Conservation (phyloP, 2,888 invertebrate genomes). For the Athripsodes cinereus region DNA sequence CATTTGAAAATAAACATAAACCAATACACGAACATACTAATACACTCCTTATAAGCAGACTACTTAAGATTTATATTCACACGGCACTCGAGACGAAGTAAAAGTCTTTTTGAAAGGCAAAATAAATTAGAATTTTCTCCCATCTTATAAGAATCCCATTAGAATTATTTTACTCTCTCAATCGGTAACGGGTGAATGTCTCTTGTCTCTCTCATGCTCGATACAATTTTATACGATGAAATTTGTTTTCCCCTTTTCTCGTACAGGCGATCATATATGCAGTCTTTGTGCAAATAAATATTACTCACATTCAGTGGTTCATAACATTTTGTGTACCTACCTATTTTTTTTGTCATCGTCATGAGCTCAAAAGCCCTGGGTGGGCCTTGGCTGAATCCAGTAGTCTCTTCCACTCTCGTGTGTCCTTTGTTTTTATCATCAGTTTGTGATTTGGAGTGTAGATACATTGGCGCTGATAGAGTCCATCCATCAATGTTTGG, state of each 20-base stretch:
- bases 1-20: background rate
- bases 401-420: no score
- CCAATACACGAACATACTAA: background rate
- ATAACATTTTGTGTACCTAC: background rate
- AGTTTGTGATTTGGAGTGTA: no score
- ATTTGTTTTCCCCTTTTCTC: constrained; percentile 12
- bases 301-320: background rate
- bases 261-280: constrained; percentile 18
- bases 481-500: no score
- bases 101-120: background rate
- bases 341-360: no score
- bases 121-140: constrained; percentile 19
- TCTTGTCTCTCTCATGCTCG: constrained; percentile 10
- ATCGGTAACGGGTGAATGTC: constrained; percentile 17
- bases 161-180: constrained; percentile 26
- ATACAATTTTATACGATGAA: background rate
- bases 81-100: background rate
- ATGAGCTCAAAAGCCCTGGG: no score
- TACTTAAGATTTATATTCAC: background rate
- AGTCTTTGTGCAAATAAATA: constrained; percentile 19
- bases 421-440: no score
- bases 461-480: no score
- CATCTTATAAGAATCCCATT: constrained; percentile 26
- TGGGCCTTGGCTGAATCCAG: no score
- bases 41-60: background rate